Percentiles rank a stretch among this genome's conserved stretches.
These are phyloP conservation scores for Amphipoea oculea DNA, from an alignment of 2,888 invertebrate genomes.

Conservation along the genomic window DNA sequence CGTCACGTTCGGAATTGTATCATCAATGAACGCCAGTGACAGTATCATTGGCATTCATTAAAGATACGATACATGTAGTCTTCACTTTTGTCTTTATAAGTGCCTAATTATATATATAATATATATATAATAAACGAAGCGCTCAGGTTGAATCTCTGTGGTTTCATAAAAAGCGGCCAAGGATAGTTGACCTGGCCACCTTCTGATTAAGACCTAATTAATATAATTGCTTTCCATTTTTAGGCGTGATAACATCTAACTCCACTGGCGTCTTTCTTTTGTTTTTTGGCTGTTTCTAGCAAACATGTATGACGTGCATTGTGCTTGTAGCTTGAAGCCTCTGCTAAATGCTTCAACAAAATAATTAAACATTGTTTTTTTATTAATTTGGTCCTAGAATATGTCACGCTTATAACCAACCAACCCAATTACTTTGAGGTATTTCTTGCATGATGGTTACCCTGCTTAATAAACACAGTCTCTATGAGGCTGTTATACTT, in stretches of 20 bases:
- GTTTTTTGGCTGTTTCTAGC: background rate
- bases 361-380: background rate
- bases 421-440: background rate
- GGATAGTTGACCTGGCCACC: no score
- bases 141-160: background rate
- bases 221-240: background rate
- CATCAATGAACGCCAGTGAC: background rate
- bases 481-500: background rate
- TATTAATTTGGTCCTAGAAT: background rate
- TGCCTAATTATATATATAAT: no score
- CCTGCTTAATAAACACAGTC: background rate
- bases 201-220: background rate
- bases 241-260: background rate
- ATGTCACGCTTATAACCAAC: background rate
- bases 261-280: background rate
- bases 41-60: background rate
- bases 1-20: background rate
- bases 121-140: no score
- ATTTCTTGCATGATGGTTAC: background rate
- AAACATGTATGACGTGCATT: background rate
- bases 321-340: background rate
- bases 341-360: background rate
- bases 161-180: background rate
- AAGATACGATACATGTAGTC: background rate
- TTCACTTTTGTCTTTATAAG: background rate